Conservation (phyloP, 2,797 vertebrate species). For the Phrynocephalus vlangalii region DNA sequence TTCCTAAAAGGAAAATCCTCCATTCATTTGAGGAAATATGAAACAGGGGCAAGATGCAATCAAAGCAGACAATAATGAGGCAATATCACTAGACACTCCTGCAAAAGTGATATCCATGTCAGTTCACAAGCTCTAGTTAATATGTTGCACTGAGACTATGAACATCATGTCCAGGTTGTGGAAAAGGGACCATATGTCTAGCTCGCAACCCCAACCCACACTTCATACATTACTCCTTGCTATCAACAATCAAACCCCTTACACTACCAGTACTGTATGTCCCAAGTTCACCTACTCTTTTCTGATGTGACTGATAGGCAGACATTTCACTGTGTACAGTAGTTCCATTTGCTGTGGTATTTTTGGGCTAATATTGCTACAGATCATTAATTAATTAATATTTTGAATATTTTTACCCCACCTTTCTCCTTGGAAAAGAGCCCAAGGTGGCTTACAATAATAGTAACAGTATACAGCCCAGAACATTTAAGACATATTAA, state of each 20-base stretch:
- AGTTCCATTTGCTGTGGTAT: neutral
- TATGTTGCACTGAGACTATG: neutral
- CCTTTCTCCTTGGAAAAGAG: no score
- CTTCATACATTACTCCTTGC: neutral
- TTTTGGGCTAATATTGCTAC: neutral
- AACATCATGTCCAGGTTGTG: neutral
- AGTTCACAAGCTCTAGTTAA: conserved; percentile 1
- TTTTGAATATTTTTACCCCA: no score
- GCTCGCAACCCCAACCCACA: neutral
- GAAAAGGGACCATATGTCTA: neutral
- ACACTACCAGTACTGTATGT: neutral
- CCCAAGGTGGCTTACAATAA: no score
- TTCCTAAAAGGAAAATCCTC: neutral
- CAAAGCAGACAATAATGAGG: neutral
- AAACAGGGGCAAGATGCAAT: neutral
- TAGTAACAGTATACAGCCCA: no score
- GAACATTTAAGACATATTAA: no score
- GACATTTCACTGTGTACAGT: neutral
- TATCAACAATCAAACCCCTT: neutral
- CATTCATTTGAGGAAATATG: neutral
- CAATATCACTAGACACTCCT: neutral
- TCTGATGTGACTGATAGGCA: neutral
- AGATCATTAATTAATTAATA: neutral
- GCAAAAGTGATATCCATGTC: neutral
- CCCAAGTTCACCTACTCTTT: neutral